These are phyloP conservation scores for Aspidapion aeneum DNA, from an alignment of 2,888 invertebrate species.

Conservation along the genomic window DNA sequence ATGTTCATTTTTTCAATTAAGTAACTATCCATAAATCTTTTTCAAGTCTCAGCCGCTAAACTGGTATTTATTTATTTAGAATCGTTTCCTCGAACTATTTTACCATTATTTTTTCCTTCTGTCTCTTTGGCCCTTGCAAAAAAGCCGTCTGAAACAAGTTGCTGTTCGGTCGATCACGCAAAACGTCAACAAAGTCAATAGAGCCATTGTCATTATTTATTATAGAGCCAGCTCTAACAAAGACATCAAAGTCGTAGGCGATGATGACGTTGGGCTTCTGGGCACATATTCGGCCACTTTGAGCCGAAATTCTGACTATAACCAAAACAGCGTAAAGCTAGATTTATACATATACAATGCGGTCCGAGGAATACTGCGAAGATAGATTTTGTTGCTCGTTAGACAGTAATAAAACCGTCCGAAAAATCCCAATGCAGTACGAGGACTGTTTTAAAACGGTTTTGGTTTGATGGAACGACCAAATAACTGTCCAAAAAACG, in stretches of 20 bases:
- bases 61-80: background rate
- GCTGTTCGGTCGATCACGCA: background rate
- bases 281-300: background rate
- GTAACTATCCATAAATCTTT: background rate
- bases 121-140: background rate
- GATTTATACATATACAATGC: no score
- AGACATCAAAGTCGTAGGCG: background rate
- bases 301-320: background rate
- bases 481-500: no score
- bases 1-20: no score
- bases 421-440: no score
- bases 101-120: background rate
- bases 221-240: background rate
- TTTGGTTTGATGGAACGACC: no score
- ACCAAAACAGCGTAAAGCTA: background rate
- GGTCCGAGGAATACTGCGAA: no score
- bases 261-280: background rate
- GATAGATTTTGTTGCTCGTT: no score
- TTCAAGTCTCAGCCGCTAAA: background rate
- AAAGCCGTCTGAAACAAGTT: background rate
- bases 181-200: background rate
- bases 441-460: no score
- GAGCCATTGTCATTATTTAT: background rate
- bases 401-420: no score
- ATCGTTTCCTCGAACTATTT: background rate